Evolutionary conservation across 2,797 vertebrate genomes (phyloP).

Genomic region (Alca torda): DNA sequence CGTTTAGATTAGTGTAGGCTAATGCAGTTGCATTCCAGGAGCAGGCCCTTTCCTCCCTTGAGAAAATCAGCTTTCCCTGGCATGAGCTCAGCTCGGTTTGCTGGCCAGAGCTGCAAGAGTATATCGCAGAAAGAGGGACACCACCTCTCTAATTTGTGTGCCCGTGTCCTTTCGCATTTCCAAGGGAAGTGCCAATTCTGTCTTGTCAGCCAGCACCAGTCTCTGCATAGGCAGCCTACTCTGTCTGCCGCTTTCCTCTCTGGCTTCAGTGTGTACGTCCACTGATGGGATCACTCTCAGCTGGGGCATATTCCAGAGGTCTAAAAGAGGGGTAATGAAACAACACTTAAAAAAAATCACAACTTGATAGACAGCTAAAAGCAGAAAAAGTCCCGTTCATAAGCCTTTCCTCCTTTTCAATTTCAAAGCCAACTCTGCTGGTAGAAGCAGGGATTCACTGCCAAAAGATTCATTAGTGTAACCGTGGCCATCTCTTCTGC

Average conservation of each 20-base stretch:
- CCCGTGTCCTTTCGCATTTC: background rate
- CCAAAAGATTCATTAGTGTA: background rate
- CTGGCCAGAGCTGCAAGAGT: background rate
- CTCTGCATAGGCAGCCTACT: background rate
- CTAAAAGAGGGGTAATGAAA: background rate
- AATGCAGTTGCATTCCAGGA: background rate
- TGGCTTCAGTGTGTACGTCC: background rate
- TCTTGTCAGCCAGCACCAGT: background rate
- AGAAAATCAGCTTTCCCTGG: background rate
- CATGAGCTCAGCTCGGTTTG: background rate
- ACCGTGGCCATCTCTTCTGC: background rate
- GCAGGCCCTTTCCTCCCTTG: background rate
- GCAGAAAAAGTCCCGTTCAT: background rate
- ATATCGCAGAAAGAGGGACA: background rate
- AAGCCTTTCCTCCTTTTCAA: background rate
- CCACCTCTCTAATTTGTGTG: background rate
- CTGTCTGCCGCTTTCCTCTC: background rate
- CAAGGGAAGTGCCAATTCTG: background rate
- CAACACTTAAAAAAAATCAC: background rate
- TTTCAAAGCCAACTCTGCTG: background rate
- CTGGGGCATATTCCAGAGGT: background rate
- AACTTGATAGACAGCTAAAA: background rate
- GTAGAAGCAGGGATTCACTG: background rate
- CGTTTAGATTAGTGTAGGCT: background rate
- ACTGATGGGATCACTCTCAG: background rate